A percentile compares a stretch with the other conserved stretches of the same genome.
Evolutionary conservation across 2,113 vertebrate genomes (phyloP).

Genomic region (Pedionomus torquatus): DNA sequence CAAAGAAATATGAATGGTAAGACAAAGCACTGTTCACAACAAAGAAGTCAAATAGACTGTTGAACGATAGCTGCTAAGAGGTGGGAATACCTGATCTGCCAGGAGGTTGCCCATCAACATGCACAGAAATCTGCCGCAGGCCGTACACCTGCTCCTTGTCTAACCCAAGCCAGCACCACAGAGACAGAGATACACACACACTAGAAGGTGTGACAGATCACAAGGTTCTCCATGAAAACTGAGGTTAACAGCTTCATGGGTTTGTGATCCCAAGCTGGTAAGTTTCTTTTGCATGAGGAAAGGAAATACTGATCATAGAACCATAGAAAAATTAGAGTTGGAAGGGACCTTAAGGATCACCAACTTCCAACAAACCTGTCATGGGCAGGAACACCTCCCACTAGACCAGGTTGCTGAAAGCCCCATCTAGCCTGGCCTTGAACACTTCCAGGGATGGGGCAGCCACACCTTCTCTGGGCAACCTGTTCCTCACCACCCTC

Average conservation of each 20-base stretch:
- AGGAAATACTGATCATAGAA: neutral
- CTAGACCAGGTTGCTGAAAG: too few species aligned
- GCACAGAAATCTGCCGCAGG: neutral
- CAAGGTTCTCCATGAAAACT: neutral
- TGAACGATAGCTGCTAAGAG: neutral
- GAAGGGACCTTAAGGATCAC: too few species aligned
- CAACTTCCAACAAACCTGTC: too few species aligned
- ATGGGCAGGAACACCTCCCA: too few species aligned
- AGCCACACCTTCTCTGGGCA: too few species aligned
- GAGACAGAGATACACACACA: accelerated
- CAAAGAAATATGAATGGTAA: accelerated
- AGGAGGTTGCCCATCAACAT: neutral
- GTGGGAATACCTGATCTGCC: accelerated
- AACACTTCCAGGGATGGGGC: too few species aligned
- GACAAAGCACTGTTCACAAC: accelerated
- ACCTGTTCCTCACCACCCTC: too few species aligned
- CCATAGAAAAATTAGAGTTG: too few species aligned
- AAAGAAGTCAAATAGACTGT: neutral
- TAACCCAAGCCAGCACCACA: neutral
- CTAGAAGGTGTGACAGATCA: neutral
- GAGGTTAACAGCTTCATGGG: neutral
- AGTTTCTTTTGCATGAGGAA: neutral
- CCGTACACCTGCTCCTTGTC: neutral
- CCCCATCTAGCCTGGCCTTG: too few species aligned
- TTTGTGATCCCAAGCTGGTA: neutral